phyloP scores from a whole-genome alignment of 2,888 invertebrate species.

The Rhopalosiphum nymphaeae region DNA sequence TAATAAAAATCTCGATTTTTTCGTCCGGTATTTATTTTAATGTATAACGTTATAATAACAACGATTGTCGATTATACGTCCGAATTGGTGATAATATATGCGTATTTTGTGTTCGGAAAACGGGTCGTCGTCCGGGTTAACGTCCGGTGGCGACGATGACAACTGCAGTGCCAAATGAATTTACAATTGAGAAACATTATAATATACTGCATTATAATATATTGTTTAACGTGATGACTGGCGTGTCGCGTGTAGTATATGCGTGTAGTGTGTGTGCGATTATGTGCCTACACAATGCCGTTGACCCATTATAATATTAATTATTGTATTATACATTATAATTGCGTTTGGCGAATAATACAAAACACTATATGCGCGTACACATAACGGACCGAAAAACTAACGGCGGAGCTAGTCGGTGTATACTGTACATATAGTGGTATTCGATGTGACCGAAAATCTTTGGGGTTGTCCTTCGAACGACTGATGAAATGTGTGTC shows the following conservation, averaged over 20 bases:
- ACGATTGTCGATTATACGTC: not conserved
- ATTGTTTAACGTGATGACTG: slow-evolving; percentile 7
- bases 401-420: not conserved
- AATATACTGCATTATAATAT: slow-evolving; percentile 3
- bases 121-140: slow-evolving; percentile 46
- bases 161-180: not conserved
- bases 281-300: not conserved
- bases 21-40: not conserved
- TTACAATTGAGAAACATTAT: slow-evolving; percentile 31
- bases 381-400: not conserved
- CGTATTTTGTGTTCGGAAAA: slow-evolving; percentile 16
- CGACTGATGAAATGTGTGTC: slow-evolving; percentile 53
- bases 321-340: not conserved
- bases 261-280: not conserved
- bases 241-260: not conserved
- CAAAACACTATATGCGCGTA: not conserved
- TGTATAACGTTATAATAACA: not conserved
- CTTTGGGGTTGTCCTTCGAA: slow-evolving; percentile 60
- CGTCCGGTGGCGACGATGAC: slow-evolving; percentile 14
- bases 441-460: slow-evolving; percentile 22
- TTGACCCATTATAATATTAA: slow-evolving; percentile 24
- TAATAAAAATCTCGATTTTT: not conserved
- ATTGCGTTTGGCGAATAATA: not conserved
- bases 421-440: not conserved
- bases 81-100: not conserved